These are phyloP conservation scores for Trachops cirrhosus DNA, from an alignment of 2,797 vertebrate species.

Conservation along the genomic window DNA sequence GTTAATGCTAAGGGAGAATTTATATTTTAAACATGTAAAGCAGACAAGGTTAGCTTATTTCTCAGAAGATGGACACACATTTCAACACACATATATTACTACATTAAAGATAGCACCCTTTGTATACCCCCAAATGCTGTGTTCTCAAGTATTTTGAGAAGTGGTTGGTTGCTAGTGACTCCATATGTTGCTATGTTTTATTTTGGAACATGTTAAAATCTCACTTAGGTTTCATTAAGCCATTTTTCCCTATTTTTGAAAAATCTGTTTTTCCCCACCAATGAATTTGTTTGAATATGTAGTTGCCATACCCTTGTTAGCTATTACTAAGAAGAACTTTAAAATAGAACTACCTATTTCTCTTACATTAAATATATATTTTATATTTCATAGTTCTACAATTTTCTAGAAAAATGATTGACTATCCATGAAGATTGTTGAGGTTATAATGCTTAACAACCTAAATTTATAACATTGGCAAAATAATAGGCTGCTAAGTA, in stretches of 20 bases:
- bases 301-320: constrained; percentile 54
- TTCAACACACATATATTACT: constrained; percentile 55
- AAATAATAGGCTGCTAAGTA: not conserved
- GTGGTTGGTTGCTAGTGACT: constrained; percentile 72
- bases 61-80: constrained; percentile 55
- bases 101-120: constrained; percentile 63
- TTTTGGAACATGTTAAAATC: constrained; percentile 74
- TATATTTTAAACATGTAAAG: constrained; percentile 48
- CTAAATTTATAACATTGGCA: constrained; percentile 16
- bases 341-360: constrained; percentile 26
- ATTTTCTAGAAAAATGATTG: constrained; percentile 17
- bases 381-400: constrained; percentile 9
- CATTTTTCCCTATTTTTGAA: constrained; percentile 59
- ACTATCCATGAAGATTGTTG: not conserved
- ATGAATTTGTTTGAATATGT: constrained; percentile 59
- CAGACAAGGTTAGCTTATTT: constrained; percentile 41
- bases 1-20: constrained; percentile 19
- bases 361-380: not conserved
- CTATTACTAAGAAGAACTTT: constrained; percentile 44
- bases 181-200: constrained; percentile 77
- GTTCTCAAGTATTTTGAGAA: constrained; percentile 62
- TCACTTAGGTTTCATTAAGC: constrained; percentile 71
- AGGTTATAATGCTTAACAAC: not conserved
- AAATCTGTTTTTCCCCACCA: constrained; percentile 58
- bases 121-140: constrained; percentile 42